Conservation (phyloP, 2,797 vertebrate genomes). For the Rhinatrema bivittatum region DNA sequence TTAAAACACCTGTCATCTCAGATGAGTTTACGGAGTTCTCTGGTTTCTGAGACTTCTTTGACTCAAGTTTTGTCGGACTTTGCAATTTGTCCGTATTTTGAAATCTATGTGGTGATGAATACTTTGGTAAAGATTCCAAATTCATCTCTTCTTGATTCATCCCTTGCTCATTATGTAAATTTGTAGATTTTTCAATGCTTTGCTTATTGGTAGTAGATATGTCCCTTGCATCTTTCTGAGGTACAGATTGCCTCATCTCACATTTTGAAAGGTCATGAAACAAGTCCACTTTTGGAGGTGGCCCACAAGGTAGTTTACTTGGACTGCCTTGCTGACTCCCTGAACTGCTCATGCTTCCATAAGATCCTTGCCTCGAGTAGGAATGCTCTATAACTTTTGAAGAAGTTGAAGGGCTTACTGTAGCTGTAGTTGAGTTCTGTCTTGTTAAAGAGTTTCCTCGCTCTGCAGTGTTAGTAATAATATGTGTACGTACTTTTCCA, state of each 20-base stretch:
- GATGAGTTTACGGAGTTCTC: conserved; percentile 42
- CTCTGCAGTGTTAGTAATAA: conserved; percentile 85
- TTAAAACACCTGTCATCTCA: conserved; percentile 42
- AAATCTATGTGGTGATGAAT: conserved; percentile 33
- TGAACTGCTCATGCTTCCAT: conserved; percentile 50
- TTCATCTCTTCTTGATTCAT: conserved; percentile 50
- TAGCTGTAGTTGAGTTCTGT: conserved; percentile 56
- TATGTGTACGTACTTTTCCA: conserved; percentile 77
- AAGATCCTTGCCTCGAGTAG: conserved; percentile 46
- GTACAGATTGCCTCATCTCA: conserved; percentile 33
- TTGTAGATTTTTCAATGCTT: conserved; percentile 38
- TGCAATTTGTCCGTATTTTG: conserved; percentile 27
- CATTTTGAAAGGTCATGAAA: conserved; percentile 25
- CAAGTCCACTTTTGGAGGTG: conserved; percentile 45
- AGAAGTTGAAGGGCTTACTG: conserved; percentile 41
- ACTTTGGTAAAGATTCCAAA: conserved; percentile 32
- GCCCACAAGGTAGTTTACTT: conserved; percentile 52
- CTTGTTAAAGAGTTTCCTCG: conserved; percentile 76
- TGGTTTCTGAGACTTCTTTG: conserved; percentile 32
- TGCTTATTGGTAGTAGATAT: conserved; percentile 33
- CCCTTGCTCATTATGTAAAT: conserved; percentile 34
- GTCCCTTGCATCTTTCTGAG: conserved; percentile 44
- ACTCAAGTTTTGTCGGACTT: conserved; percentile 39
- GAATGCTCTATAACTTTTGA: conserved; percentile 27
- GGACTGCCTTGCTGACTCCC: conserved; percentile 56